These are phyloP conservation scores for Tympanoctomys barrerae DNA, from an alignment of 2,797 vertebrate species.

Conservation along the genomic window DNA sequence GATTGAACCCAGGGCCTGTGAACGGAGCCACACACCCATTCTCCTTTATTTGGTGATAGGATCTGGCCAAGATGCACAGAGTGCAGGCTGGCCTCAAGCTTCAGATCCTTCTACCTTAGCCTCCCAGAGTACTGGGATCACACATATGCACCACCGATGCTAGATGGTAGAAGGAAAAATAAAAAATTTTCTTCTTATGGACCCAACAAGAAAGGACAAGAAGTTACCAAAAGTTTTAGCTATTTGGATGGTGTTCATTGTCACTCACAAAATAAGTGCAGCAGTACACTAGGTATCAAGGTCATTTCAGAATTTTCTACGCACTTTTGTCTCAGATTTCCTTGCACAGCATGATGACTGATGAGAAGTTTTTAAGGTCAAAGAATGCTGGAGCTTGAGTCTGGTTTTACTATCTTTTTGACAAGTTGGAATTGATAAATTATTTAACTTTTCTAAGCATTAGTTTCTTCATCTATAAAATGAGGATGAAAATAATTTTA, in stretches of 20 bases:
- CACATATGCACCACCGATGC: no score
- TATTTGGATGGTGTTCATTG: neutral
- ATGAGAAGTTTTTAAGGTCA: neutral
- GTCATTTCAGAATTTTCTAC: conserved; percentile 32
- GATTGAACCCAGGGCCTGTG: neutral
- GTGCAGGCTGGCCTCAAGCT: neutral
- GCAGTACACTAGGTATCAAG: neutral
- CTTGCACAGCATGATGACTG: neutral
- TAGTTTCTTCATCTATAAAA: neutral
- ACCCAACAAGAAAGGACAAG: neutral
- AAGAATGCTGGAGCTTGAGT: neutral
- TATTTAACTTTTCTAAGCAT: neutral
- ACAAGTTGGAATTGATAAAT: neutral
- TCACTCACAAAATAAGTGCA: neutral
- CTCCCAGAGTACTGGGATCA: no score
- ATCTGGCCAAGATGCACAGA: neutral
- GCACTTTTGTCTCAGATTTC: neutral
- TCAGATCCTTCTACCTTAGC: neutral
- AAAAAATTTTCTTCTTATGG: neutral
- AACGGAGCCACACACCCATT: neutral
- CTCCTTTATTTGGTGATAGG: neutral
- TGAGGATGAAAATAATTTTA: conserved; percentile 24
- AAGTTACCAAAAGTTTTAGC: neutral
- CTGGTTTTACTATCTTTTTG: neutral
- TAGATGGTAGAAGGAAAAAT: neutral